Evolutionary conservation across 2,113 vertebrate species (phyloP).

Genomic region (Eptesicus fuscus): DNA sequence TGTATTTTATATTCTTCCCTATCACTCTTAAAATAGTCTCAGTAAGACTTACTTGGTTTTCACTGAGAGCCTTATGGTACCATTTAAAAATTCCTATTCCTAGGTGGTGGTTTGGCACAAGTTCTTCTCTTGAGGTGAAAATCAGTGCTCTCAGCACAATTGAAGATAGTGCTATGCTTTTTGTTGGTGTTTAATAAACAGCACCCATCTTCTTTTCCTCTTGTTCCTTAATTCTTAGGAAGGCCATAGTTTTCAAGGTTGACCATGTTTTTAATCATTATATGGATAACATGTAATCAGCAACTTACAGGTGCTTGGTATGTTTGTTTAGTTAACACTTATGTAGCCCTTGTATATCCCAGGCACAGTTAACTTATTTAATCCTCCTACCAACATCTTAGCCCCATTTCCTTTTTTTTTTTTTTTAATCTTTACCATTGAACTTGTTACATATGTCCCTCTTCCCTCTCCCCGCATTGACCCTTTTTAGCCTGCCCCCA

Average conservation of each 20-base stretch:
- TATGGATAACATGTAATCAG: neutral
- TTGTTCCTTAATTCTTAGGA: neutral
- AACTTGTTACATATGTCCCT: too few species aligned
- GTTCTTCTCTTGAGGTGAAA: neutral
- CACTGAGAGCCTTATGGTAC: neutral
- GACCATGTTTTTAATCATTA: neutral
- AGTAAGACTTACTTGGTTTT: conserved; percentile 18
- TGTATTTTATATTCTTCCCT: neutral
- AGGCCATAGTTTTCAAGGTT: neutral
- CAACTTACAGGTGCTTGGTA: neutral
- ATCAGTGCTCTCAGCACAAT: neutral
- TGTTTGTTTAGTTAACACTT: neutral
- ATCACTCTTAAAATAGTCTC: conserved; percentile 30
- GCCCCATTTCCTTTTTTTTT: neutral
- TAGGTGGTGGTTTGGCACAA: conserved; percentile 20
- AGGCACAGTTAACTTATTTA: neutral
- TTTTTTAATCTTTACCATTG: too few species aligned
- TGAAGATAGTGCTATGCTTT: neutral
- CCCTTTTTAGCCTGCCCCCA: too few species aligned
- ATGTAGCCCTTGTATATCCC: neutral
- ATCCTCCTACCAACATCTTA: neutral
- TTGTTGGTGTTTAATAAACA: conserved; percentile 12
- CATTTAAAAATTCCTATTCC: conserved; percentile 34
- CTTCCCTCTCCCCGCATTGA: too few species aligned
- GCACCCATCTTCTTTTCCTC: neutral